Base-by-base conservation (phyloP, 2,888 invertebrate genomes). In the Tricholauxania praeusta region DNA sequence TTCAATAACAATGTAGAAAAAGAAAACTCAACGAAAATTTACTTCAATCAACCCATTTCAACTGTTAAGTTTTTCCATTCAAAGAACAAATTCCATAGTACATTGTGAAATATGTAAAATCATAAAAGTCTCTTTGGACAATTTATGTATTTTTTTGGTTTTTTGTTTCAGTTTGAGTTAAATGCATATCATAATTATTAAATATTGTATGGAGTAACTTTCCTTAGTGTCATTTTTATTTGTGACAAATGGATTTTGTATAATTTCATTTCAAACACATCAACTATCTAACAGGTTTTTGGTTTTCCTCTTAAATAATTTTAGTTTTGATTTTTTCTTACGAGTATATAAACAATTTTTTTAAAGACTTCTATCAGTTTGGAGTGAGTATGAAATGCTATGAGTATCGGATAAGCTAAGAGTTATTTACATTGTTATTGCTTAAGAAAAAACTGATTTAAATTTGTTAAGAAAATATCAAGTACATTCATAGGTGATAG, bases 281-380 rank as follows among this genome's bases (percentile, higher is more conserved):
- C 57, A 28, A 57, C 57, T 57, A 57, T 57, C 57, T 57, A 57
- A 57, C 22, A 57, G 14, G 8, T 17, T 55, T 75, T 67, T 65
- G 47, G 22, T 67, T 32, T 67, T 67, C 52, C 15, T 64, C 60
- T 72, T 71, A 32, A 60, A 72, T 71, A 39, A 65, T 49, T 66
- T 67, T 70, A 55, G 70, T 71, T 72, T 75, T 51, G 7, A 66
- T 49, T 47, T 49, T 32, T 60, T 57, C 47, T 17, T 48, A 14
- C 48, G 63, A 63, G 47, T 48, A 47, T 14, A 22, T n/a, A 55
- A 19, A n/a, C 55, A 55, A 19, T 63, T 63, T 47, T n/a, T 49
- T 63, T 17, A 17, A 63, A 47, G n/a, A 17, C 8, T 19, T 63
- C 12, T 63, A 63, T 39, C 28, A 28, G 22, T 57, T 28, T 17